phyloP scores from a whole-genome alignment of 2,888 invertebrate species.

The Escarpia spicata region DNA sequence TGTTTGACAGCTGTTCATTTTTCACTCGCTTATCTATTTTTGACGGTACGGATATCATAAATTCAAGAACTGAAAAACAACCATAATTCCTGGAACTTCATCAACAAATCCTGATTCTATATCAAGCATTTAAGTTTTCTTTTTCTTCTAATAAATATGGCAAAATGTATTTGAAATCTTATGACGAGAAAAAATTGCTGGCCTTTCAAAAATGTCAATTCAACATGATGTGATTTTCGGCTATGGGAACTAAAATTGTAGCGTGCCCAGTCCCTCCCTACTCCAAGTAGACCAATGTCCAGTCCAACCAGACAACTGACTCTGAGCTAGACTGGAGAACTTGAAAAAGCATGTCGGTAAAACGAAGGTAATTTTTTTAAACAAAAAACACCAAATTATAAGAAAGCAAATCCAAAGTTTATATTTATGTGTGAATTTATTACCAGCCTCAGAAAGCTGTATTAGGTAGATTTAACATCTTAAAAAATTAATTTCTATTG shows the following conservation, averaged over 20 bases:
- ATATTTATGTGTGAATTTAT: background rate
- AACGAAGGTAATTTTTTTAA: background rate
- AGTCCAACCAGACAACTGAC: background rate
- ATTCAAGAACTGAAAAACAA: background rate
- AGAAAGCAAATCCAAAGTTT: background rate
- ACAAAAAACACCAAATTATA: background rate
- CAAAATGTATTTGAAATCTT: background rate
- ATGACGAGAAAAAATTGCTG: background rate
- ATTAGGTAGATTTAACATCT: background rate
- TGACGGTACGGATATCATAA: background rate
- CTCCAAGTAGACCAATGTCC: background rate
- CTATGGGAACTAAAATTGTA: background rate
- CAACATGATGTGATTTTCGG: background rate
- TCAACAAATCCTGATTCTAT: no score
- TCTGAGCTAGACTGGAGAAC: background rate
- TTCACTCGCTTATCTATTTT: no score
- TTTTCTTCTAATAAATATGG: background rate
- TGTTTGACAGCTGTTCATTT: no score
- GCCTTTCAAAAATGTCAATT: background rate
- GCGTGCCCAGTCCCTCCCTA: background rate
- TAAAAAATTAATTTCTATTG: background rate
- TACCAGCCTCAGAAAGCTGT: background rate
- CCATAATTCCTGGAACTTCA: no score
- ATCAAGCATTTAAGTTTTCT: no score
- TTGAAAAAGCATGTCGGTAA: no score